A percentile compares a stretch with the other conserved stretches of the same genome.
phyloP scores from a whole-genome alignment of 1,140 invertebrate species.

The Scaptodrosophila lebanonensis region DNA sequence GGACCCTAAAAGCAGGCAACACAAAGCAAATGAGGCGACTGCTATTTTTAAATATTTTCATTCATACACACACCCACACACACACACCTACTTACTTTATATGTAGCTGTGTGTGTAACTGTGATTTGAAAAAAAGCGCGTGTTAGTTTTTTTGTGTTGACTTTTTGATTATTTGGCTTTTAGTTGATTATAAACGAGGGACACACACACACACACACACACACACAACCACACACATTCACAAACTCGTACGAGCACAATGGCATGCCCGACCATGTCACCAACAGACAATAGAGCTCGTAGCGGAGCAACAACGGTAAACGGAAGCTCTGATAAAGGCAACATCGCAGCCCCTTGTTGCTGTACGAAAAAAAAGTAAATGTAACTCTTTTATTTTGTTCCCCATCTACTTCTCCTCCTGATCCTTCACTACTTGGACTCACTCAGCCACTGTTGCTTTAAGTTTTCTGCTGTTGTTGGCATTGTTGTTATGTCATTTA shows the following conservation, averaged over 20 bases:
- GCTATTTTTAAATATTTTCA: slow-evolving; percentile 14
- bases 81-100: too few relatives aligned
- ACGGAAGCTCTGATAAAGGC: slow-evolving; percentile 53
- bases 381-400: neutral
- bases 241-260: slow-evolving; percentile 27
- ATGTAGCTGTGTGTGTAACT: too few relatives aligned
- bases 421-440: slow-evolving; percentile 1
- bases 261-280: slow-evolving; percentile 21
- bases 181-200: slow-evolving; percentile 67
- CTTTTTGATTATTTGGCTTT: slow-evolving; percentile 73
- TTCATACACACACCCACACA: too few relatives aligned
- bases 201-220: slow-evolving; percentile 15
- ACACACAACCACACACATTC: slow-evolving; percentile 2
- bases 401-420: neutral
- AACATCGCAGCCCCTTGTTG: slow-evolving; percentile 14
- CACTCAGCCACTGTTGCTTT: slow-evolving; percentile 28
- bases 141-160: slow-evolving; percentile 47
- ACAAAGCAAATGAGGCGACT: too few relatives aligned
- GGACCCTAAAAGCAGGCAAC: neutral
- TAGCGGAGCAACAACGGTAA: slow-evolving; percentile 36
- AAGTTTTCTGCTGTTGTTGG: slow-evolving; percentile 27
- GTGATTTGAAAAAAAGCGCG: too few relatives aligned
- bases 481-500: slow-evolving; percentile 31
- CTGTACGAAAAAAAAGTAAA: slow-evolving; percentile 18
- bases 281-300: slow-evolving; percentile 42